Conservation (phyloP, 2,888 invertebrate species). For the Spodoptera picta region DNA sequence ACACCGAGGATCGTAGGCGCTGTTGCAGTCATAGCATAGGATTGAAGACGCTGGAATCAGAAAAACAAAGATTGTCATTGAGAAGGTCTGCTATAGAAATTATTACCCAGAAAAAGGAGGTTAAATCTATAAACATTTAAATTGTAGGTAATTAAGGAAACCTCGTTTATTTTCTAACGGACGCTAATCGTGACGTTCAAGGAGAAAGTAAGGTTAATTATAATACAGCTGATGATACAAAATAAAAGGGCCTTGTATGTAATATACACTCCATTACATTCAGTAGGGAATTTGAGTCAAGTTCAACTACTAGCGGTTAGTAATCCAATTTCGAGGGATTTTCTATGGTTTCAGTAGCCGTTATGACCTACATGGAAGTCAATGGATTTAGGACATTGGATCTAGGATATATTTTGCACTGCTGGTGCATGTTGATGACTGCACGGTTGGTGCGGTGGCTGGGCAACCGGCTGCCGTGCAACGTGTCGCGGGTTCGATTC, state of each 20-base stretch:
- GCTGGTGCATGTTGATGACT: too few relatives aligned
- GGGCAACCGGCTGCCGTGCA: too few relatives aligned
- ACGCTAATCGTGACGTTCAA: too few relatives aligned
- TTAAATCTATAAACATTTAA: too few relatives aligned
- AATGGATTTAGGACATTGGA: conserved; percentile 28
- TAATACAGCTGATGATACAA: background rate
- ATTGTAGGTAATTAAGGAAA: too few relatives aligned
- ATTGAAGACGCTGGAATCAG: conserved; percentile 88
- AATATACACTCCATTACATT: conserved; percentile 6
- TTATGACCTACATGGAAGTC: conserved; percentile 30
- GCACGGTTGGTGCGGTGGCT: too few relatives aligned
- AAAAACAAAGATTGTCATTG: background rate
- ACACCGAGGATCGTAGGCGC: conserved; percentile 96
- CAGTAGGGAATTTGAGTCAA: conserved; percentile 50
- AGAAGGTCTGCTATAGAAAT: too few relatives aligned
- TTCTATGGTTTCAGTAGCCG: conserved; percentile 46
- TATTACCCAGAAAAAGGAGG: too few relatives aligned
- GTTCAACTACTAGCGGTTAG: conserved; percentile 46
- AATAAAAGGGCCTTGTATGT: background rate
- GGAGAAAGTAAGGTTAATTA: too few relatives aligned
- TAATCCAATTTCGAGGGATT: conserved; percentile 57
- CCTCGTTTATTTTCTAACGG: too few relatives aligned
- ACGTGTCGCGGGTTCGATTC: too few relatives aligned
- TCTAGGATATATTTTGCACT: too few relatives aligned
- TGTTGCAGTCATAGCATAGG: conserved; percentile 97